Evolutionary conservation across 37 sponge, comb jelly and placozoan genomes (phyloP).

Genomic region (Petrosia ficiformis): DNA sequence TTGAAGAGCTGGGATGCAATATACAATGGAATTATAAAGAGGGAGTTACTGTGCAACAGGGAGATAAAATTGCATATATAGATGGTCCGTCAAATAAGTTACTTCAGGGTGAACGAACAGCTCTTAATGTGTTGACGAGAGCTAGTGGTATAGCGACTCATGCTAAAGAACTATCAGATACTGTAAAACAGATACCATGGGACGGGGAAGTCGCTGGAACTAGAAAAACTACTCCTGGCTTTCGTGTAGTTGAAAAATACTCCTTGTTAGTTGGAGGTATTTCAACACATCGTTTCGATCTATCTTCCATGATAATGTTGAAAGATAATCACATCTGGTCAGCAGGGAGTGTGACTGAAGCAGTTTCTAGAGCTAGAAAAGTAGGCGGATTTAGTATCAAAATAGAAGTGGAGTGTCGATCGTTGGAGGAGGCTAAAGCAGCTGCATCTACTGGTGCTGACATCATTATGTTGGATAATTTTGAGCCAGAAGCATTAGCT

Average conservation of each 20-base stretch:
- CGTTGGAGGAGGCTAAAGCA: slow-evolving; percentile 75
- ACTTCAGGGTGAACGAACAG: slow-evolving; percentile 89
- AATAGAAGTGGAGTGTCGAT: slow-evolving; percentile 95
- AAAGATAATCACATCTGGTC: slow-evolving; percentile 98
- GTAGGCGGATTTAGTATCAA: slow-evolving; percentile 86
- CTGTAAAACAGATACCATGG: slow-evolving; percentile 54
- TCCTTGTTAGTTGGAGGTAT: slow-evolving; percentile 87
- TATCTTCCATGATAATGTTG: slow-evolving; percentile 93
- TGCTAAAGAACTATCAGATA: slow-evolving; percentile 57
- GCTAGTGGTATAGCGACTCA: slow-evolving; percentile 89
- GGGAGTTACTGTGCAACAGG: slow-evolving; percentile 54
- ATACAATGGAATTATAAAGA: slow-evolving; percentile 75
- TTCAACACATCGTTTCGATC: slow-evolving; percentile 84
- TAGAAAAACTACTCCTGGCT: slow-evolving; percentile 96
- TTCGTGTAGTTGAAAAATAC: slow-evolving; percentile 93
- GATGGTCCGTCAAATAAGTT: slow-evolving; percentile 70
- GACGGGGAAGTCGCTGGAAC: slow-evolving; percentile 91
- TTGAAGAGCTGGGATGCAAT: slow-evolving; percentile 69
- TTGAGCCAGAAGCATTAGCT: slow-evolving; percentile 63
- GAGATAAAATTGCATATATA: slow-evolving; percentile 60
- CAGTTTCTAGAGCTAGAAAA: slow-evolving; percentile 75
- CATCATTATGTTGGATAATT: slow-evolving; percentile 93
- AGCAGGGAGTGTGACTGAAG: slow-evolving; percentile 66
- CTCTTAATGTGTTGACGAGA: slow-evolving; percentile 77
- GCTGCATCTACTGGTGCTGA: slow-evolving; percentile 86